Percentiles rank a stretch among this genome's conserved stretches.
phyloP scores from a whole-genome alignment of 2,113 vertebrate species.

The Anser cygnoides region DNA sequence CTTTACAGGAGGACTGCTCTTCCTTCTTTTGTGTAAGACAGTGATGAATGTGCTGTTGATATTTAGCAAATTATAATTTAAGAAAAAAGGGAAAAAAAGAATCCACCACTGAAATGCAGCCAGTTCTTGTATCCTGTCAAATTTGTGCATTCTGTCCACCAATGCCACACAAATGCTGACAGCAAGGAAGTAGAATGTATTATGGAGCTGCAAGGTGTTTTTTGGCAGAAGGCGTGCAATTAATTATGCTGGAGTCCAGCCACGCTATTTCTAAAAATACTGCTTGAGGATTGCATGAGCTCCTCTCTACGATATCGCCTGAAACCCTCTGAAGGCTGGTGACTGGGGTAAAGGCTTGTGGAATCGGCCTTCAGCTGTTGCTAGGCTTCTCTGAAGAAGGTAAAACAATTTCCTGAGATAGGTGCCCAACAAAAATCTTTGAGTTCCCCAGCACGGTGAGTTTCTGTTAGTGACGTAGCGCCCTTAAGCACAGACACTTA shows the following conservation, averaged over 20 bases:
- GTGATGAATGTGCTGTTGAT: conserved; percentile 16
- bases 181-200: not conserved
- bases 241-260: conserved; percentile 3
- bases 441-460: not conserved
- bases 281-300: not conserved
- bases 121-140: not conserved
- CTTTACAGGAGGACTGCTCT: not conserved
- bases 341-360: not conserved
- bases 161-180: not conserved
- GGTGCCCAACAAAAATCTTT: too few species aligned
- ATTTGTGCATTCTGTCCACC: not conserved
- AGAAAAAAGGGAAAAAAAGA: not conserved
- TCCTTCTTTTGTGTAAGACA: not conserved
- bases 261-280: not conserved
- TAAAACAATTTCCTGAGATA: not conserved
- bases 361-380: not conserved
- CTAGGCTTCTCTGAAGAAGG: not conserved
- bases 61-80: not conserved
- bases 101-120: not conserved
- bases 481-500: not conserved
- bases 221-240: not conserved
- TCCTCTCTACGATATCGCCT: not conserved
- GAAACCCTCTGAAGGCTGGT: not conserved
- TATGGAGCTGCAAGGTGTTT: not conserved
- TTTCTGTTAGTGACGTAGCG: not conserved